phyloP scores from a whole-genome alignment of 2,888 invertebrate species.

The Drosophila acutilabella region DNA sequence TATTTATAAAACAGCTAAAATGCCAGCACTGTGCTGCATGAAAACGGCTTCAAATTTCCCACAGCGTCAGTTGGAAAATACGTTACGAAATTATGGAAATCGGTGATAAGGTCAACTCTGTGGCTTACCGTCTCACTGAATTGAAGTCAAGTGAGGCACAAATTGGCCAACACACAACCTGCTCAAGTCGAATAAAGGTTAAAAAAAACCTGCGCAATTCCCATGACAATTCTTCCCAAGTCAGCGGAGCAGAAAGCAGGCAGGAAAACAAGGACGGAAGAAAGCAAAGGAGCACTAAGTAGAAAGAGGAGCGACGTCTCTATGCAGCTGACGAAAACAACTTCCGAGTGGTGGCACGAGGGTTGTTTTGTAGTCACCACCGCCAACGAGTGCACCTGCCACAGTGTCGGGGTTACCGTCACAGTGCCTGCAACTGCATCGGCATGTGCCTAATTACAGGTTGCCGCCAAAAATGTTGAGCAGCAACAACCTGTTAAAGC shows the following conservation, averaged over 20 bases:
- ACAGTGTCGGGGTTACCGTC: not conserved
- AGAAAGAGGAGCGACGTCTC: conserved; percentile 16
- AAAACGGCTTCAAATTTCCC: conserved; percentile 52
- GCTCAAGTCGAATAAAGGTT: conserved; percentile 31
- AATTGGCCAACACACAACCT: conserved; percentile 4
- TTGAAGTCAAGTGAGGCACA: conserved; percentile 14
- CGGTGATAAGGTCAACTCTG: conserved; percentile 55
- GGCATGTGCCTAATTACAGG: conserved; percentile 60
- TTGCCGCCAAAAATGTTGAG: conserved; percentile 61
- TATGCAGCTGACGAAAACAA: conserved; percentile 13
- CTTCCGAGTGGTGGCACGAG: conserved; percentile 40
- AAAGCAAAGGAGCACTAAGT: not conserved
- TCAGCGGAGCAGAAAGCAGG: conserved; percentile 33
- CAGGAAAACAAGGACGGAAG: conserved; percentile 1
- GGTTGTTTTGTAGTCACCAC: conserved; percentile 50
- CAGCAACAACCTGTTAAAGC: conserved; percentile 58
- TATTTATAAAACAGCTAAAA: too few species aligned
- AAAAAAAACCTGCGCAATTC: conserved; percentile 52
- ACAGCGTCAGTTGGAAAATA: conserved; percentile 72
- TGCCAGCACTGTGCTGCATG: not conserved
- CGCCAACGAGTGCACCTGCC: conserved; percentile 44
- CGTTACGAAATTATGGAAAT: conserved; percentile 63
- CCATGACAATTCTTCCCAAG: conserved; percentile 54
- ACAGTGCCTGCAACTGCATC: conserved; percentile 21
- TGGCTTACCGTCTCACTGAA: conserved; percentile 55